A percentile compares a stretch with the other conserved stretches of the same genome.
Evolutionary conservation across 2,888 invertebrate species (phyloP).

Genomic region (Cantharis rufa): DNA sequence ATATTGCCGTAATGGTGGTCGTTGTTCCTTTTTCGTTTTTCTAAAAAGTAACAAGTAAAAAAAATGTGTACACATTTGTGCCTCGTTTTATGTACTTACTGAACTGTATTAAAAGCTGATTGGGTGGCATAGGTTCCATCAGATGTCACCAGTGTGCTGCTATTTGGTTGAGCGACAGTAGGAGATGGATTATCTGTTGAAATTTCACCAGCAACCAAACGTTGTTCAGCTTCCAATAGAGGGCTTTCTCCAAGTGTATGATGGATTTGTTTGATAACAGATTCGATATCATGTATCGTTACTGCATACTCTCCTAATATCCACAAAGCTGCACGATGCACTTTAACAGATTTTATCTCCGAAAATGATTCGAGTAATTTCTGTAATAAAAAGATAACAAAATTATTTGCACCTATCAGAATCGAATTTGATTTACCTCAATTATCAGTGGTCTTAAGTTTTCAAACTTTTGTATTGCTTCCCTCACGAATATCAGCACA

Average conservation of each 20-base stretch:
- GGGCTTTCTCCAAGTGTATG: conserved; percentile 74
- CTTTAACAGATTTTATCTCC: conserved; percentile 86
- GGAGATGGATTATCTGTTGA: conserved; percentile 58
- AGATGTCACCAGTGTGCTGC: conserved; percentile 85
- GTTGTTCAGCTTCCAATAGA: conserved; percentile 68
- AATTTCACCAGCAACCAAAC: conserved; percentile 74
- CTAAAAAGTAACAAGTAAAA: conserved; percentile 42
- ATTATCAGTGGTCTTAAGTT: conserved; percentile 80
- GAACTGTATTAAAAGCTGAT: conserved; percentile 88
- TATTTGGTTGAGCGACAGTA: conserved; percentile 35
- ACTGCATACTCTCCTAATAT: conserved; percentile 95
- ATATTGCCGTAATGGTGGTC: conserved; percentile 83
- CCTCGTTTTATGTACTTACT: conserved; percentile 58
- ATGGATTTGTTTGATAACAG: conserved; percentile 78
- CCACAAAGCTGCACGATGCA: conserved; percentile 95
- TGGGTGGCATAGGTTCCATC: conserved; percentile 99
- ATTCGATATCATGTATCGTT: conserved; percentile 73
- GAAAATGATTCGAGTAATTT: conserved; percentile 80
- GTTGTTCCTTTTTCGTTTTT: conserved; percentile 66
- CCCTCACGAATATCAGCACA: conserved; percentile 91
- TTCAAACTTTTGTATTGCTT: conserved; percentile 94
- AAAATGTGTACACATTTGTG: too few relatives aligned
- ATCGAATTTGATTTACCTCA: conserved; percentile 59
- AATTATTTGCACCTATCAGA: neutral
- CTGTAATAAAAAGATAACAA: conserved; percentile 45